These are phyloP conservation scores for Pelobates cultripes DNA, from an alignment of 2,797 vertebrate species.

Conservation along the genomic window DNA sequence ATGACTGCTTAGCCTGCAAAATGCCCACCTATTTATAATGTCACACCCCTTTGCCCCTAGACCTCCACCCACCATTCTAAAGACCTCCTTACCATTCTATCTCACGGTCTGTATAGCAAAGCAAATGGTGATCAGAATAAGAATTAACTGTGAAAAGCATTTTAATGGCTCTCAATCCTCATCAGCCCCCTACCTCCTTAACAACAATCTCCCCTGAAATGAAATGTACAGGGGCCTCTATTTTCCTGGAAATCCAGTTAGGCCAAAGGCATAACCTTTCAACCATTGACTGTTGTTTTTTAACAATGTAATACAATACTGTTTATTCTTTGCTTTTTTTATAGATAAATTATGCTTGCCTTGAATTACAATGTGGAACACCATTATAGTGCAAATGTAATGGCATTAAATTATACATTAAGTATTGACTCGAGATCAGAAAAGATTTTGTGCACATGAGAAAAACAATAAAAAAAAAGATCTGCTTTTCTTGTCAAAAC, in stretches of 20 bases:
- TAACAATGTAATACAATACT: not conserved
- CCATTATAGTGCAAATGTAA: too few relatives aligned
- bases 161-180: not conserved
- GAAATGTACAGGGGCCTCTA: not conserved
- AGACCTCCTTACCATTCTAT: too few relatives aligned
- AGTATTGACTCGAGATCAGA: too few relatives aligned
- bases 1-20: too few relatives aligned
- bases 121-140: not conserved
- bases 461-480: too few relatives aligned
- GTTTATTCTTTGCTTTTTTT: not conserved
- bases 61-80: too few relatives aligned
- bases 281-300: not conserved
- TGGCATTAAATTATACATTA: too few relatives aligned
- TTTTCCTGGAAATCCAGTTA: not conserved
- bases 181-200: not conserved
- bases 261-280: not conserved
- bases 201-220: not conserved
- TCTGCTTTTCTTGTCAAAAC: too few relatives aligned
- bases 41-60: too few relatives aligned
- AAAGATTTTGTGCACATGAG: too few relatives aligned
- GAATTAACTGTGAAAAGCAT: conserved; percentile 2
- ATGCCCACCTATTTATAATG: too few relatives aligned
- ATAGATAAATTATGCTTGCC: not conserved
- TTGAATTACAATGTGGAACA: not conserved
- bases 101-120: not conserved